These are phyloP conservation scores for Clarias pachynema DNA, from an alignment of 2,797 vertebrate genomes.

Conservation along the genomic window DNA sequence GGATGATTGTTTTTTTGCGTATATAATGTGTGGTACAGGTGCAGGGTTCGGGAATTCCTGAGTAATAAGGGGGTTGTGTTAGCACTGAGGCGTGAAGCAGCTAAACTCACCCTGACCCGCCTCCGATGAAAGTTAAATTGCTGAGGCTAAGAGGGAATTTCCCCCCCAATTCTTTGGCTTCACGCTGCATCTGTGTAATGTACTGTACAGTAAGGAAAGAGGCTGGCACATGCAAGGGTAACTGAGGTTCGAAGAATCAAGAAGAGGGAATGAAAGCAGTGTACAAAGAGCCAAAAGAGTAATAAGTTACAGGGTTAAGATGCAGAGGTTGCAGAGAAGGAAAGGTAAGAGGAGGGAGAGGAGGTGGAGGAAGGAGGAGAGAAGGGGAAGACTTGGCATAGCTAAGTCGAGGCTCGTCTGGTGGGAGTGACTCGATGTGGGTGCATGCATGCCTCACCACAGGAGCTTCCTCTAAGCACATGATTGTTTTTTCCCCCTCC, in stretches of 20 bases:
- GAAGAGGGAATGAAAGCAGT: not conserved
- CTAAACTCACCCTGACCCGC: slow-evolving; percentile 53
- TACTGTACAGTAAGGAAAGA: not conserved
- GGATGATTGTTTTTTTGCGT: not conserved
- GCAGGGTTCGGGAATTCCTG: slow-evolving; percentile 76
- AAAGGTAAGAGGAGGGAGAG: slow-evolving; percentile 14
- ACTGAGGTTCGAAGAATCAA: not conserved
- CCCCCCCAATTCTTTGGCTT: not conserved
- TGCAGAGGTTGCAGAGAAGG: not conserved
- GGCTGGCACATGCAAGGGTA: slow-evolving; percentile 9
- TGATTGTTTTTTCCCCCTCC: slow-evolving; percentile 20
- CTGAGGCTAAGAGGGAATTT: slow-evolving; percentile 38
- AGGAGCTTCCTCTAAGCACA: slow-evolving; percentile 52
- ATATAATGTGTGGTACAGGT: slow-evolving; percentile 61
- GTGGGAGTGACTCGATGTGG: slow-evolving; percentile 48
- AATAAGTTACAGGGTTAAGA: not conserved
- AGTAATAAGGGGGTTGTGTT: slow-evolving; percentile 71
- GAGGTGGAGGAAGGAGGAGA: slow-evolving; percentile 34
- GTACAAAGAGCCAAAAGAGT: not conserved
- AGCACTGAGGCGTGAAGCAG: slow-evolving; percentile 48
- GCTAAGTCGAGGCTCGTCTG: slow-evolving; percentile 51
- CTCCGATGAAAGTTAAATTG: slow-evolving; percentile 57
- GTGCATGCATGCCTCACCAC: slow-evolving; percentile 49
- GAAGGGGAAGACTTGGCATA: slow-evolving; percentile 46
- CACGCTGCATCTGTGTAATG: not conserved